Base-by-base conservation (phyloP, 2,113 vertebrate species). In the Psilopogon haemacephalus region DNA sequence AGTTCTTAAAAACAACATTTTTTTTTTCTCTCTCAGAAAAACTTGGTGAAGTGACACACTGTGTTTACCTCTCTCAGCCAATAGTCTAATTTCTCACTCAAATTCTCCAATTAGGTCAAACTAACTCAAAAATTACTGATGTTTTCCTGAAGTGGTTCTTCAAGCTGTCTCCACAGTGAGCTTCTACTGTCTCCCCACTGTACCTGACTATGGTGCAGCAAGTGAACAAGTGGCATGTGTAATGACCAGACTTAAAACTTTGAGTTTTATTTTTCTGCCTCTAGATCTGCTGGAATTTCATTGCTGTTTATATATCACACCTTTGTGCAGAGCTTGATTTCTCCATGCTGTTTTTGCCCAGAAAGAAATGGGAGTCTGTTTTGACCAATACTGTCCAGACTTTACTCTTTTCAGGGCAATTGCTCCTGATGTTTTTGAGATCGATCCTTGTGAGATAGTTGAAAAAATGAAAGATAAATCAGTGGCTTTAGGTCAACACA, bases 171-270 rank as follows among this genome's bases (percentile, higher is more conserved):
- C 8, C 19, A 17, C 1, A 3, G 40, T 12, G 15, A 50, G 27
- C 9, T 72, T 72, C 55, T 46, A 2, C 26, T 55, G 23, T 38
- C 38, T 44, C 76, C 15, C 48, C 37, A 3, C n/a, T 33, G 12
- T 60, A 46, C 32, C 28, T 56, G 48, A n/a, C 3, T 2, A 8
- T 20, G n/a, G 10, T 37, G 24, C 56, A 84, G 28, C 0, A 0
- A 69, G 28, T 60, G 50, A 62, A 72, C 55, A 78, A 63, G 3
- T 14, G 21, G 10, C 33, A 30, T 48, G 52, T 48, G 38, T 30
- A 32, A 52, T 13, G 26, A 63, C 19, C 23, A 33, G 35, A 37
- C 35, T 40, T 35, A 27, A 3, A 38, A 5, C 2, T 5, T n/a
- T 55, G 2, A 2, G 5, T 35, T 55, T 50, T 26, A 9, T n/a